phyloP scores from a whole-genome alignment of 2,113 vertebrate species.

The Osmerus eperlanus region DNA sequence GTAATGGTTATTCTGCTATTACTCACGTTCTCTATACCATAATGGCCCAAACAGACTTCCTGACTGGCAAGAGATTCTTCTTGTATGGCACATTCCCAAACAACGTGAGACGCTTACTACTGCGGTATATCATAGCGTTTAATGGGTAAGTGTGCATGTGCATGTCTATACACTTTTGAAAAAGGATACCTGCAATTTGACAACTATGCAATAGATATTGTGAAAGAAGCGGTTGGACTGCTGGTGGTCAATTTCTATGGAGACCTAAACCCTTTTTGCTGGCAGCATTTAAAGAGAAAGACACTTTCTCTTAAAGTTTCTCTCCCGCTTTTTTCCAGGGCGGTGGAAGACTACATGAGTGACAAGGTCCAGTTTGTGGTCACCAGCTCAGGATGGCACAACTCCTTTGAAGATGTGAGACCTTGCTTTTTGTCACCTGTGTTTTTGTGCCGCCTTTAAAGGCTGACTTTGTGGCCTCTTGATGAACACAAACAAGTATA shows the following conservation, averaged over 20 bases:
- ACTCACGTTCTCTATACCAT: background rate
- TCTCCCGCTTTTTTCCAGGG: slow-evolving; percentile 55
- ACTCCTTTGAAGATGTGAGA: slow-evolving; percentile 87
- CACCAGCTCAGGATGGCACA: slow-evolving; percentile 87
- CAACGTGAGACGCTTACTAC: slow-evolving; percentile 77
- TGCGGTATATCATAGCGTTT: slow-evolving; percentile 84
- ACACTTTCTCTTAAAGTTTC: background rate
- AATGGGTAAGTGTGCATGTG: slow-evolving; percentile 75
- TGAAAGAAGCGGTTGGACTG: too few species aligned
- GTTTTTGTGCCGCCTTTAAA: too few species aligned
- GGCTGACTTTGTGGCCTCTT: background rate
- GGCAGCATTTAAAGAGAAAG: background rate
- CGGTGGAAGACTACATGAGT: slow-evolving; percentile 86
- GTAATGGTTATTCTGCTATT: background rate
- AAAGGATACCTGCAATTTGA: too few species aligned
- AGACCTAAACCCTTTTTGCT: too few species aligned
- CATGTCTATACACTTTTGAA: background rate
- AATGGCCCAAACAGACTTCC: slow-evolving; percentile 71
- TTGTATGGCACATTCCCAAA: slow-evolving; percentile 85
- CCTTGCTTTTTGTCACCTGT: background rate
- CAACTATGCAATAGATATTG: too few species aligned
- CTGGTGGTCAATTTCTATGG: too few species aligned
- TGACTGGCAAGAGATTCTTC: slow-evolving; percentile 82
- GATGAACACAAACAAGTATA: background rate
- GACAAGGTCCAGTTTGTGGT: slow-evolving; percentile 88